A percentile compares a stretch with the other conserved stretches of the same genome.
phyloP scores from a whole-genome alignment of 2,113 vertebrate genomes.

The Hemichromis elongatus region DNA sequence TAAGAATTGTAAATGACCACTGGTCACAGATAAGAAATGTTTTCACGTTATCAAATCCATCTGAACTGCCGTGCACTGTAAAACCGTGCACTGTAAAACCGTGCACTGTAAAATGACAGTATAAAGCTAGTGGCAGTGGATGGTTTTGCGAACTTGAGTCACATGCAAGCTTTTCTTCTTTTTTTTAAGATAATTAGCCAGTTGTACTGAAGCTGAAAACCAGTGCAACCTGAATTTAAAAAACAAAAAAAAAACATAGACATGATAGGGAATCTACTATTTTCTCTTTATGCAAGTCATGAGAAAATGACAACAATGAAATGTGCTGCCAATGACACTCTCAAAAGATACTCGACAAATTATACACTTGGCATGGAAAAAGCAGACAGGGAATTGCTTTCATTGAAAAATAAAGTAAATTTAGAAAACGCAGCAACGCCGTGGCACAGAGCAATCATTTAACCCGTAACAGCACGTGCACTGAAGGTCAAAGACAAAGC shows the following conservation, averaged over 20 bases:
- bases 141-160: background rate
- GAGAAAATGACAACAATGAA: background rate
- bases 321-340: background rate
- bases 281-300: background rate
- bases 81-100: too few relatives aligned
- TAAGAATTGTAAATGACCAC: background rate
- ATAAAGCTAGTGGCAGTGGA: background rate
- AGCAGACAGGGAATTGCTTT: background rate
- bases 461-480: background rate
- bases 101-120: background rate
- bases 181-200: background rate
- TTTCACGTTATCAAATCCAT: background rate
- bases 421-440: background rate
- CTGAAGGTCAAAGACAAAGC: constrained; percentile 11
- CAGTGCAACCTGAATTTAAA: background rate
- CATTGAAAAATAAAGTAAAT: background rate
- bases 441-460: background rate
- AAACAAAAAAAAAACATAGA: background rate
- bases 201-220: background rate
- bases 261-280: background rate
- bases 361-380: background rate
- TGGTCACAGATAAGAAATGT: background rate
- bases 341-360: background rate
- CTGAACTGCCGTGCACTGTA: too few relatives aligned
- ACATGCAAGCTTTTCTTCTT: rapidly evolving